Evolutionary conservation across 2,113 vertebrate species (phyloP).

Genomic region (Craseonycteris thonglongyai): DNA sequence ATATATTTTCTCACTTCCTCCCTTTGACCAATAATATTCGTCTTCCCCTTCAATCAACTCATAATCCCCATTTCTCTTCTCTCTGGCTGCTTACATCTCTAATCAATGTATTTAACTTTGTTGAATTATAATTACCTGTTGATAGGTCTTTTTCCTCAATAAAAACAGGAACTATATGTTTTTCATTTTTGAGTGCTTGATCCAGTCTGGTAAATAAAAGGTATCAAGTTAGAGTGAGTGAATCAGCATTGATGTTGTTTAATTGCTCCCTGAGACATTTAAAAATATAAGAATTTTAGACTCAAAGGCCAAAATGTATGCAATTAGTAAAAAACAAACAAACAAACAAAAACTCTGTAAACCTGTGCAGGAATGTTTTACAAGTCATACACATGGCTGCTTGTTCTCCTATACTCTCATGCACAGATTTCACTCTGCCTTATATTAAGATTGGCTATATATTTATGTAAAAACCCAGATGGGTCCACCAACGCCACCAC

Average conservation of each 20-base stretch:
- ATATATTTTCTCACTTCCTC: not conserved
- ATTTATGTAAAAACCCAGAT: not conserved
- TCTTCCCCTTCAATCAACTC: not conserved
- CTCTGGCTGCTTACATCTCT: not conserved
- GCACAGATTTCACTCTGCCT: not conserved
- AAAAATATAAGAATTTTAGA: slow-evolving; percentile 11
- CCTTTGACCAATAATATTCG: not conserved
- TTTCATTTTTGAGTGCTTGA: not conserved
- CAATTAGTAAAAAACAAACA: not conserved
- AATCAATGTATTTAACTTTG: not conserved
- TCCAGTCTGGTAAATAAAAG: not conserved
- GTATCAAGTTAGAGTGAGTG: not conserved
- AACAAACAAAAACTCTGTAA: not conserved
- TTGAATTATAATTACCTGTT: not conserved
- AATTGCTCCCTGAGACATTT: not conserved
- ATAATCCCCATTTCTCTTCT: not conserved
- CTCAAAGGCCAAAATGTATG: not conserved
- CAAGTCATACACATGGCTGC: not conserved
- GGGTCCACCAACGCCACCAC: not conserved
- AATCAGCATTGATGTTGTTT: not conserved
- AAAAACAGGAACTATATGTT: not conserved
- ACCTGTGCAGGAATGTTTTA: not conserved
- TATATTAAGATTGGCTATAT: not conserved
- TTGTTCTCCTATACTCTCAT: not conserved
- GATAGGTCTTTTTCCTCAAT: not conserved